Base-by-base conservation (phyloP, 2,113 vertebrate species). In the Dryoscopus gambensis region DNA sequence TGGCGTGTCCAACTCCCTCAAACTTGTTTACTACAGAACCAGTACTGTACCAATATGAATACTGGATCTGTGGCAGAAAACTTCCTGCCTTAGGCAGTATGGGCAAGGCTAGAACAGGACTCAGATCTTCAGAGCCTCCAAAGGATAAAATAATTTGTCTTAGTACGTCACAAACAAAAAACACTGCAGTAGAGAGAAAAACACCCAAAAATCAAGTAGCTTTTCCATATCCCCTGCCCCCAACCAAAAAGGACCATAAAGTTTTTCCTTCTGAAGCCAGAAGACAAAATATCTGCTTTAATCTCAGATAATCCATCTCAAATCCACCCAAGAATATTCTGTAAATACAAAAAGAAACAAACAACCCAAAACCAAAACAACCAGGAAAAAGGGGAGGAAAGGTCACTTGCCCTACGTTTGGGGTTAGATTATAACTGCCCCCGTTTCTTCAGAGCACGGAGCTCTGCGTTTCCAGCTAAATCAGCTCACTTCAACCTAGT, bases 381-480 rank as follows among this genome's bases (percentile, higher is more conserved):
- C 10, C 50, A 56, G 5, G 55, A 35, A 20, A 73, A 47, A n/a
- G 1, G 3, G 23, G 47, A 35, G 53, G 44, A 57, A 77, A 84
- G 55, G 42, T 37, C 39, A 50, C 37, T 47, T 62, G 65, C 28
- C 56, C 57, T 76, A 3, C 0, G 0, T 35, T 42, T 74, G 67
- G 77, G 59, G 73, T 73, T 23, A 83, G 53, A 56, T 33, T 62
- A 15, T 9, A 74, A 79, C 11, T 8, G 3, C 42, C 55, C 46
- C 46, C 2, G 0, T 19, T 74, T 84, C 7, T 0, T n/a, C n/a
- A 42, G 46, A 89, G 63, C 52, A 39, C 5, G 0, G 62, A 84
- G 53, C 94, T 96, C 71, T 75, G 87, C 57, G 28, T 80, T 76
- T 49, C 53, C 70, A 94, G 92, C 73, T 70, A 63, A 37, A 84